phyloP scores from a whole-genome alignment of 2,797 vertebrate species.

The Amazona finschi region DNA sequence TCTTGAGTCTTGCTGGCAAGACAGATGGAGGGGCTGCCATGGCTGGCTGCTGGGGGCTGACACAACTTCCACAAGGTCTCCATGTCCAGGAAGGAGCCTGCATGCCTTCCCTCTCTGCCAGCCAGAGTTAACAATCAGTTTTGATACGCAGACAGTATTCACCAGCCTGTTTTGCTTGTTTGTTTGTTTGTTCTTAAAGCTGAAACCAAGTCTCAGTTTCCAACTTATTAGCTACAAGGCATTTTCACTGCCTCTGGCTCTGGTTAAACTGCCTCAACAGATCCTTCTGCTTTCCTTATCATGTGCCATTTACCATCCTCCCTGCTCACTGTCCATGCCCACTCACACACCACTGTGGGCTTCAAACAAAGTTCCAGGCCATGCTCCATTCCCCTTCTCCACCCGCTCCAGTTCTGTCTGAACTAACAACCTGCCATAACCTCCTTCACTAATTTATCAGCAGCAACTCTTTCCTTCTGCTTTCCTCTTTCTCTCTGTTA shows the following conservation, averaged over 20 bases:
- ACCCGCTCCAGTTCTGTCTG: neutral
- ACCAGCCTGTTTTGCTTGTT: neutral
- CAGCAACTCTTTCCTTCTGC: neutral
- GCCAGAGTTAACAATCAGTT: neutral
- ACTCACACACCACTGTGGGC: neutral
- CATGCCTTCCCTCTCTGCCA: neutral
- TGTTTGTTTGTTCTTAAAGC: neutral
- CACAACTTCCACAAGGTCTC: neutral
- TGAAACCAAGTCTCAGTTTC: neutral
- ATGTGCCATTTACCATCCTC: neutral
- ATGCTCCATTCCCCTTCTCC: neutral
- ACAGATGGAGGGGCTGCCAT: neutral
- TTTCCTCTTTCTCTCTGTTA: neutral
- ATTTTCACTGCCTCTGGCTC: neutral
- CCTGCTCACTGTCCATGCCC: neutral
- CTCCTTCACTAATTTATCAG: neutral
- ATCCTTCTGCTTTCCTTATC: neutral
- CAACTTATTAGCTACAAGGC: neutral
- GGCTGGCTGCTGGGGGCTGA: neutral
- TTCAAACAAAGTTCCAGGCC: neutral
- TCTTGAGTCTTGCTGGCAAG: neutral
- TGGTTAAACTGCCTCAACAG: neutral
- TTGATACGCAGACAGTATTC: neutral
- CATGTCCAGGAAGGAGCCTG: neutral
- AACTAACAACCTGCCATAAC: neutral